These are phyloP conservation scores for Acanthococcus lagerstroemiae DNA, from an alignment of 2,888 invertebrate genomes.

Conservation along the genomic window DNA sequence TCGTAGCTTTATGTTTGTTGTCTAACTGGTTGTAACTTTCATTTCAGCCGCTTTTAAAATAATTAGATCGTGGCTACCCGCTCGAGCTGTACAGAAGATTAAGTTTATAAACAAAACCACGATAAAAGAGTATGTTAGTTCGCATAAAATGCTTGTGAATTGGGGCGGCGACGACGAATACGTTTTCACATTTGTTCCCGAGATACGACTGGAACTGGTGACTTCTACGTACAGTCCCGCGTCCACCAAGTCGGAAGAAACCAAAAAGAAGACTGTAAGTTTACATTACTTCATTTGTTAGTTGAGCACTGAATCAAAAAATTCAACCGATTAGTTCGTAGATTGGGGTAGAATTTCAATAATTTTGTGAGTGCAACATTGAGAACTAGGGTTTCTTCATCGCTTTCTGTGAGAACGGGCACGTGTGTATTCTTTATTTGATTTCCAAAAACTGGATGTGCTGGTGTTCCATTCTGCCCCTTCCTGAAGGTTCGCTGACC, in stretches of 20 bases:
- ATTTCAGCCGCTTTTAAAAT: slow-evolving; percentile 77
- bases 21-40: slow-evolving; percentile 16
- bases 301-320: too few species aligned
- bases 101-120: slow-evolving; percentile 69
- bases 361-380: too few species aligned
- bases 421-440: too few species aligned
- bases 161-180: slow-evolving; percentile 77
- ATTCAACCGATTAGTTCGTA: too few species aligned
- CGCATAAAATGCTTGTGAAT: slow-evolving; percentile 59
- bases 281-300: too few species aligned
- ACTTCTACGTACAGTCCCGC: not conserved
- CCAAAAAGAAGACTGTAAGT: slow-evolving; percentile 32
- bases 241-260: slow-evolving; percentile 31
- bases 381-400: too few species aligned
- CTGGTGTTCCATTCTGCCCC: too few species aligned
- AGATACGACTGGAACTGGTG: slow-evolving; percentile 40
- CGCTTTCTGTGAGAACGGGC: too few species aligned
- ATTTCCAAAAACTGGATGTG: too few species aligned
- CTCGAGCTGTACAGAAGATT: slow-evolving; percentile 78
- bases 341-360: too few species aligned
- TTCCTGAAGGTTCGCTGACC: too few species aligned
- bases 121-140: slow-evolving; percentile 61
- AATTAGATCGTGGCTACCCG: slow-evolving; percentile 74
- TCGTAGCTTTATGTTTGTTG: not conserved
- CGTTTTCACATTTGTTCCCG: slow-evolving; percentile 59